Base-by-base conservation (phyloP, 2,797 vertebrate genomes). In the Limnodromus scolopaceus region DNA sequence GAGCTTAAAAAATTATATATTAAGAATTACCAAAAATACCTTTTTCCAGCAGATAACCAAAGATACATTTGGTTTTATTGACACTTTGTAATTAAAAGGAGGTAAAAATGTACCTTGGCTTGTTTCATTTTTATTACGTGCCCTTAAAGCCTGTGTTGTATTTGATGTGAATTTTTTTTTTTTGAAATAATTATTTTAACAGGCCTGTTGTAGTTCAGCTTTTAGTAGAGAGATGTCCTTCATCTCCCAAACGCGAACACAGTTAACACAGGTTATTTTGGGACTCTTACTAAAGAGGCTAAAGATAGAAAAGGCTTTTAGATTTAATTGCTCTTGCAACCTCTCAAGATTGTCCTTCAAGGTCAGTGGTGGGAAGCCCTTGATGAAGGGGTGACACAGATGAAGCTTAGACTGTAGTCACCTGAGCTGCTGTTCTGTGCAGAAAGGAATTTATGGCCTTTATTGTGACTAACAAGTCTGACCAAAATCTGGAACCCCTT, bases 301-400 rank as follows among this genome's bases (percentile, higher is more conserved):
- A 96, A 95, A 97, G 80, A 97, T 95, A 97, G 91, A 69, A 80
- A 45, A 84, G 70, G n/a, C 63, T 92, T 89, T 88, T 30, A 87
- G 89, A 81, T 89, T 45, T 41, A 17, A 0, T 81, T 77, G 75
- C 75, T 92, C 65, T 65, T 81, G 92, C 83, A 94, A 2, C 83
- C 51, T 89, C 49, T 74, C 17, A 68, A 78, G 87, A 24, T 74
- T 84, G 76, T 93, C 76, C 91, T 89, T 87, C 60, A 30, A 81
- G 81, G 93, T 83, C 88, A 63, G 66, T 46, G 36, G 11, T 51
- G 79, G 72, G 66, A 84, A 82, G 55, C 13, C 39, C 8, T 3
- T 4, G 10, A 8, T 63, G 19, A 43, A 28, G 32, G 38, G 27
- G 2, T 30, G 76, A 46, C 70, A 69, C 0, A n/a, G 82, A 12